Base-by-base conservation (phyloP, 2,113 vertebrate genomes). In the Conger conger region DNA sequence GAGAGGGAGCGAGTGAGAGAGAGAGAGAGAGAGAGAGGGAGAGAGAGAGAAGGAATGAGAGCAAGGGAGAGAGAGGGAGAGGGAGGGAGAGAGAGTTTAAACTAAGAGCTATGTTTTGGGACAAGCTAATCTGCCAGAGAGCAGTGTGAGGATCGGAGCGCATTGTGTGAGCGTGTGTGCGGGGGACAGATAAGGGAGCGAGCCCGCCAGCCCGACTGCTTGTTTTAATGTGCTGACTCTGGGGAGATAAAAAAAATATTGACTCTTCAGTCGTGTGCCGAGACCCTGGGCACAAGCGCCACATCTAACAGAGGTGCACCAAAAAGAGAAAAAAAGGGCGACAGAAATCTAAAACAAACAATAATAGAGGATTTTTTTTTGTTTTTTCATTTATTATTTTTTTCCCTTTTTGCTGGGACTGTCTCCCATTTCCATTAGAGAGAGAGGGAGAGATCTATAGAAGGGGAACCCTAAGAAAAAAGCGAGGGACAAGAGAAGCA, bases 61-160 rank as follows among this genome's bases (percentile, higher is more conserved):
- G 83, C 83, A 76, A 38, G 86, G 84, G 88, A 82, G 88, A 85
- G 82, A 83, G 80, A 82, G 87, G 88, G 84, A 89, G 91, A 86
- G 92, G 90, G 92, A 93, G 93, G 93, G 93, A 91, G 92, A 93
- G 92, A 96, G 97, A 98, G 97, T 99, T 97, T 99, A 98, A 98
- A 97, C 97, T 96, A 98, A 97, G 97, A 99, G 97, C 97, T 98
- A 99, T 99, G 98, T 98, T 95, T 98, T 98, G 97, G 97, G 97
- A 98, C 96, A 98, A 96, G 96, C 97, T 98, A 97, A 97, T 98
- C 96, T 98, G 96, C 96, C 96, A 97, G 96, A 94, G 96, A 99
- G 97, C 97, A 96, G 97, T 96, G 95, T 97, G 96, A 97, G 95
- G 97, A 97, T 97, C 96, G 97, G 96, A 98, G 95, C 95, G 95